Evolutionary conservation across 2,797 vertebrate genomes (phyloP).

Genomic region (Phoxinus dragarum): DNA sequence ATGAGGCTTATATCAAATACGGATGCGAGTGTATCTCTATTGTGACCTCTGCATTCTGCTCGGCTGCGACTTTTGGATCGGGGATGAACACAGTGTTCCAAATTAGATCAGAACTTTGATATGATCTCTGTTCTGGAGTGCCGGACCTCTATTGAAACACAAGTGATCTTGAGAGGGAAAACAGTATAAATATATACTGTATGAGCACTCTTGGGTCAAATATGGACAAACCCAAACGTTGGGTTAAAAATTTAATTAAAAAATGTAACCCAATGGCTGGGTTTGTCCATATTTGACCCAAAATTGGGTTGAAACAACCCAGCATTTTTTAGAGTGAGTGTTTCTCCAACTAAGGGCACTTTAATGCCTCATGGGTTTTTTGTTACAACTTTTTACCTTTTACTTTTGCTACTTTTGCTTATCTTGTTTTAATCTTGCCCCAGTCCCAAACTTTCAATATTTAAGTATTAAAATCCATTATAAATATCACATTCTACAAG

Average conservation of each 20-base stretch:
- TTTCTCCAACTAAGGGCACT: not conserved
- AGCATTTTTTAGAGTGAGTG: no score
- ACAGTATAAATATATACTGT: not conserved
- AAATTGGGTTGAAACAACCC: no score
- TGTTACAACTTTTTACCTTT: not conserved
- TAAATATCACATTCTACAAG: not conserved
- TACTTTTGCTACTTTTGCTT: not conserved
- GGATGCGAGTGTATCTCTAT: conserved; percentile 5
- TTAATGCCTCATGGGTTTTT: not conserved
- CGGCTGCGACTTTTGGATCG: not conserved
- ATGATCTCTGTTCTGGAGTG: conserved; percentile 12
- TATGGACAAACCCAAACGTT: no score
- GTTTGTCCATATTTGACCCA: no score
- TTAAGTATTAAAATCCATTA: not conserved
- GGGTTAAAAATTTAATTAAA: no score
- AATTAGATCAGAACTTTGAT: conserved; percentile 37
- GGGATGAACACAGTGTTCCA: not conserved
- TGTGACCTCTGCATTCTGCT: conserved; percentile 12
- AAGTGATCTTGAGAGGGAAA: not conserved
- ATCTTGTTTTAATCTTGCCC: not conserved
- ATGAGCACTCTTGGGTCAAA: no score
- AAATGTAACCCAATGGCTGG: no score
- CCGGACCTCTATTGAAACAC: conserved; percentile 1
- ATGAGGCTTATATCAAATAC: conserved; percentile 22
- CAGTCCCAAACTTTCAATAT: not conserved